Evolutionary conservation across 92 coral and sea anemone species (phyloP), one percentile per base, ranked within the genome.

Genomic region (Nematostella vectensis): DNA sequence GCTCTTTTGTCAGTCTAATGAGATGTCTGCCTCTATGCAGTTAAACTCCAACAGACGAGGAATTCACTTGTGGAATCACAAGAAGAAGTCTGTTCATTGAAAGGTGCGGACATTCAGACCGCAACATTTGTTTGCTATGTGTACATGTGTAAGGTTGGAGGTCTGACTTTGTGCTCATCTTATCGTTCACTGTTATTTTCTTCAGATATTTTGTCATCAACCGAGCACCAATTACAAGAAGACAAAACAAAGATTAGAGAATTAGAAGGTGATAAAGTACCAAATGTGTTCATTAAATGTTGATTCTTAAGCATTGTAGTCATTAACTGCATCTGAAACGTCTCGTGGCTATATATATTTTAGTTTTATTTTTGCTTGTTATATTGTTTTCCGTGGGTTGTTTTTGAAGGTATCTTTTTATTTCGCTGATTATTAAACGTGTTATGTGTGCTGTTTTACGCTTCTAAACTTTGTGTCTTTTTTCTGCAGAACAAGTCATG

Each of bases 221-320:
- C 77, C 13, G 62, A 68, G 51, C 55, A 53, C 27, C 63, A 59
- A 21, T 47, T 65, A 0, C 40, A 71, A 40, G 88, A 80, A n/a
- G 72, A 80, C 55, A 76, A 54, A 36, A 72, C 62, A 4, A 75
- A 71, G 25, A 80, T 91, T 29, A 75, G 72, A 20, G 61, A 68
- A 25, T 71, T 91, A 15, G 96, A 91, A 82, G 98, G 98, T 91
- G 42, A 15, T n/a, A n/a, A n/a, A n/a, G n/a, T n/a, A n/a, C n/a
- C n/a, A n/a, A n/a, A n/a, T n/a, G 40, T 33, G 40, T 33, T 33
- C 15, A 33, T n/a, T n/a, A n/a, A n/a, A n/a, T n/a, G n/a, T n/a
- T n/a, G 40, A 6, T 33, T 33, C 40, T 33, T 33, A 33, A n/a
- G n/a, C n/a, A n/a, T 15, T 33, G 40, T 33, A 33, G 40, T 15